Evolutionary conservation across 2,113 vertebrate genomes (phyloP).

Genomic region (Jaculus jaculus): DNA sequence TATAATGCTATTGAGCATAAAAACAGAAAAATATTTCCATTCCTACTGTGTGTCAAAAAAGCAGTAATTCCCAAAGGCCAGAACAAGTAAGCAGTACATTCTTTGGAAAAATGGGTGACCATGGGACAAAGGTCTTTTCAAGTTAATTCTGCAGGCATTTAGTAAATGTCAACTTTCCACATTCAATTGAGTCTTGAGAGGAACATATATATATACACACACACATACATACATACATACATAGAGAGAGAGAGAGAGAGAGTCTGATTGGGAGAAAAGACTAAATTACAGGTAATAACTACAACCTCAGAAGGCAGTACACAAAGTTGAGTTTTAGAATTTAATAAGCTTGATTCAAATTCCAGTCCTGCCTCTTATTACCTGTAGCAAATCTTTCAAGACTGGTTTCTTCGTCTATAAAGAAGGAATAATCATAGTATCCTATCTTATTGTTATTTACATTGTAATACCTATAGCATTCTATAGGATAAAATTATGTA

Average conservation of each 20-base stretch:
- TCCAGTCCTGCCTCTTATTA: background rate
- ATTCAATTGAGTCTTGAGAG: background rate
- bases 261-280: background rate
- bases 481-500: too few species aligned
- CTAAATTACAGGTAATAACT: background rate
- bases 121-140: constrained; percentile 50
- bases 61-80: constrained; percentile 7
- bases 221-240: too few species aligned
- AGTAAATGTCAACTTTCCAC: constrained; percentile 42
- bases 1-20: constrained; percentile 41
- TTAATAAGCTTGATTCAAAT: background rate
- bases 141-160: constrained; percentile 41
- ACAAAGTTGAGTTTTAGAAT: background rate
- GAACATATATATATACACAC: background rate
- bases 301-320: background rate
- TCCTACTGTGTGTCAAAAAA: constrained; percentile 58
- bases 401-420: too few species aligned
- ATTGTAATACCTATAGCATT: background rate
- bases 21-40: constrained; percentile 60
- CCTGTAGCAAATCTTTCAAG: background rate
- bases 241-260: too few species aligned
- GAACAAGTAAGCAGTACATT: background rate
- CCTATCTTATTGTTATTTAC: background rate
- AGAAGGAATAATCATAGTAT: background rate
- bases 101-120: constrained; percentile 40